Conservation (phyloP, 1,140 invertebrate species). For the Pseudobourletiella spinata region DNA sequence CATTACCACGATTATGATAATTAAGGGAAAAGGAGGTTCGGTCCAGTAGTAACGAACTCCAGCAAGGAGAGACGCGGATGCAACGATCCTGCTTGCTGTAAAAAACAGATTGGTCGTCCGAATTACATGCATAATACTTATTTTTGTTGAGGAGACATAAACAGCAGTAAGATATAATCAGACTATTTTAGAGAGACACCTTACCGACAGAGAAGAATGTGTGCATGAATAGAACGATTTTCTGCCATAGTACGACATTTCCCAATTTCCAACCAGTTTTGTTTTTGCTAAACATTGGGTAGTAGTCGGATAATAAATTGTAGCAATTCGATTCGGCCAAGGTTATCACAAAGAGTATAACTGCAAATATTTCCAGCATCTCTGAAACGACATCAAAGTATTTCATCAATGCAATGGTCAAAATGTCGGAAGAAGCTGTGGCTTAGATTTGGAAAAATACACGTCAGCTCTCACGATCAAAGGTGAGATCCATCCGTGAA, state of each 20-base stretch:
- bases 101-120: neutral
- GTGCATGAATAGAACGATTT: conserved; percentile 28
- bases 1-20: conserved; percentile 10
- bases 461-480: neutral
- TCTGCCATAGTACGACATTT: conserved; percentile 21
- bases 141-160: neutral
- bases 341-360: neutral
- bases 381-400: conserved; percentile 8
- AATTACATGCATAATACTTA: neutral
- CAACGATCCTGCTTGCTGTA: conserved; percentile 15
- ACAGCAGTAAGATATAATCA: neutral
- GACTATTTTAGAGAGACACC: neutral
- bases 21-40: conserved; percentile 5
- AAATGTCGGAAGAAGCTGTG: neutral
- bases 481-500: neutral
- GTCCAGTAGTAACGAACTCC: neutral
- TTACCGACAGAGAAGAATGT: conserved; percentile 22
- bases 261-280: conserved; percentile 23
- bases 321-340: conserved; percentile 30
- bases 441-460: neutral
- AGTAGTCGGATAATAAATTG: conserved; percentile 25
- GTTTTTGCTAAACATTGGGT: conserved; percentile 23
- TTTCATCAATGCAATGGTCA: neutral
- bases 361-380: conserved; percentile 28
- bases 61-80: conserved; percentile 19